Evolutionary conservation across 2,113 vertebrate genomes (phyloP).

Genomic region (Mobula hypostoma): DNA sequence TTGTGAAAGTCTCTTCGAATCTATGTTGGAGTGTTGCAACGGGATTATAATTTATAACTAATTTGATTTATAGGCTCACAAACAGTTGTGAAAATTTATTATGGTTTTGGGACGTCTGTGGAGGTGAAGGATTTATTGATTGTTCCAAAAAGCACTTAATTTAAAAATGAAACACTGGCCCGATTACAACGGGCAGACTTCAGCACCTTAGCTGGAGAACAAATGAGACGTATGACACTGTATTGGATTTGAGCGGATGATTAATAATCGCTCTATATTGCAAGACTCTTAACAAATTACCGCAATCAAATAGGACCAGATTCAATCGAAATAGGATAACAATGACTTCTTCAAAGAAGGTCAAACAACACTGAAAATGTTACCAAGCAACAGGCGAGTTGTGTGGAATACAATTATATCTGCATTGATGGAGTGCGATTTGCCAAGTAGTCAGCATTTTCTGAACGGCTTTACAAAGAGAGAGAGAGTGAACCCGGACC

Average conservation of each 20-base stretch:
- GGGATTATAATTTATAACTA: neutral
- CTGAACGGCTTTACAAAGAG: conserved; percentile 52
- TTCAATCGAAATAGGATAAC: conserved; percentile 69
- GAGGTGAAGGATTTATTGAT: neutral
- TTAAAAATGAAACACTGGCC: conserved; percentile 9
- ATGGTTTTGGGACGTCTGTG: neutral
- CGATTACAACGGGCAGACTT: neutral
- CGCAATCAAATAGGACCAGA: conserved; percentile 71
- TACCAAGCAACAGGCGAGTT: conserved; percentile 74
- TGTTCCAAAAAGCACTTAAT: neutral
- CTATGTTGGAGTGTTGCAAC: neutral
- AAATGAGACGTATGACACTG: neutral
- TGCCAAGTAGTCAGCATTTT: conserved; percentile 66
- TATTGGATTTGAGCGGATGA: conserved; percentile 20
- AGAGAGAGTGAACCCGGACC: conserved; percentile 23
- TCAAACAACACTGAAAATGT: conserved; percentile 76
- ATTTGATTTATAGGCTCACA: neutral
- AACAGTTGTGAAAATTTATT: neutral
- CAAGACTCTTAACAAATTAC: conserved; percentile 66
- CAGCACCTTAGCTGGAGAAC: neutral
- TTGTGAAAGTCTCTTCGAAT: neutral
- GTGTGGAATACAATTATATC: conserved; percentile 68
- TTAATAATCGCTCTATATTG: conserved; percentile 19
- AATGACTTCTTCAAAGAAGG: conserved; percentile 68
- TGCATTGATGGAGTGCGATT: conserved; percentile 63